Percentiles rank a stretch among this genome's conserved stretches.
phyloP scores from a whole-genome alignment of 1,140 invertebrate species.

The Calycopis cecrops region DNA sequence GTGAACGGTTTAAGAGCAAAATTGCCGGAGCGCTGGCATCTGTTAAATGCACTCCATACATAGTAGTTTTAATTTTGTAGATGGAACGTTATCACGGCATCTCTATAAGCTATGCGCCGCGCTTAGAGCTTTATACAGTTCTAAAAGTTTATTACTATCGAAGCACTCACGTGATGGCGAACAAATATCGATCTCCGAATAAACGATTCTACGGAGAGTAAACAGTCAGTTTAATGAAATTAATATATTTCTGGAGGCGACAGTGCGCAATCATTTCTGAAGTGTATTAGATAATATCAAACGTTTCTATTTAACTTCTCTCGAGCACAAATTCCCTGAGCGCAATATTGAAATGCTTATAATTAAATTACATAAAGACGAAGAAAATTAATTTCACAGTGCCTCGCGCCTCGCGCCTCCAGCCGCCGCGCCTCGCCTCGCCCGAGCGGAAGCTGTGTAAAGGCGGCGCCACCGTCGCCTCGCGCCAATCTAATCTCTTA shows the following conservation, averaged over 20 bases:
- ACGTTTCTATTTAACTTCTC: conserved; percentile 73
- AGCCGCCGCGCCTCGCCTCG: conserved; percentile 22
- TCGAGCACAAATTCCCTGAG: conserved; percentile 63
- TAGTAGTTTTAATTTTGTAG: conserved; percentile 70
- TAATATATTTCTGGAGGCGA: conserved; percentile 53
- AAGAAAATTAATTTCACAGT: conserved; percentile 74
- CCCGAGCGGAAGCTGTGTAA: conserved; percentile 56
- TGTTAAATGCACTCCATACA: conserved; percentile 62
- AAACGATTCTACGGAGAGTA: too few relatives aligned
- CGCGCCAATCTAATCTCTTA: conserved; percentile 67
- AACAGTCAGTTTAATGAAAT: conserved; percentile 25
- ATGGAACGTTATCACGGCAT: conserved; percentile 44
- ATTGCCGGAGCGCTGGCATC: conserved; percentile 66
- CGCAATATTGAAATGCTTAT: conserved; percentile 75
- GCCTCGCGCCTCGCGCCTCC: conserved; percentile 6
- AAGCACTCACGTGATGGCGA: neutral
- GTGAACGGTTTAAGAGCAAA: conserved; percentile 68
- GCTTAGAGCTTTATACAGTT: neutral
- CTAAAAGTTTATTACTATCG: conserved; percentile 7
- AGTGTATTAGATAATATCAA: conserved; percentile 72
- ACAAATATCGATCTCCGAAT: too few relatives aligned
- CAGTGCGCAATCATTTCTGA: conserved; percentile 64
- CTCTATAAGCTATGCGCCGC: conserved; percentile 14
- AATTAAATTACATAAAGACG: conserved; percentile 75
- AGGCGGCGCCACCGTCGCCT: conserved; percentile 56